Percentiles rank a stretch among this genome's conserved stretches.
Evolutionary conservation across 1,140 invertebrate species (phyloP).

Genomic region (Periplaneta americana): DNA sequence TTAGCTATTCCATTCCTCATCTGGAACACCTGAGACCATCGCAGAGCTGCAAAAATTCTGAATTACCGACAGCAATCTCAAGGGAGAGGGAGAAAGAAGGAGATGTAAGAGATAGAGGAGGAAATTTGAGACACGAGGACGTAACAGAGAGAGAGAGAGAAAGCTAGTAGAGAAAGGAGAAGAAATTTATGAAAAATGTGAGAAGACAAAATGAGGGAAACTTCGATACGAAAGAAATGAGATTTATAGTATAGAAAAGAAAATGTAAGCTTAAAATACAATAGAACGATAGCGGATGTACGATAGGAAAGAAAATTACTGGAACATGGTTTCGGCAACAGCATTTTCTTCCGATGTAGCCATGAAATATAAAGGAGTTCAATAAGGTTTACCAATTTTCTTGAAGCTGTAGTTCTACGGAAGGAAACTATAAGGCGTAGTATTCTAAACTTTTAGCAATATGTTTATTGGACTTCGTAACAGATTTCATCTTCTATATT

Average conservation of each 20-base stretch:
- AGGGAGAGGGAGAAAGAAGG: background rate
- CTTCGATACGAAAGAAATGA: background rate
- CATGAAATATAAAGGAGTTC: background rate
- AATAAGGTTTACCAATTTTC: background rate
- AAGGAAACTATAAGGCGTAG: background rate
- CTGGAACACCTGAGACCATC: background rate
- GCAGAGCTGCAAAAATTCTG: background rate
- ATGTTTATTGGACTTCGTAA: background rate
- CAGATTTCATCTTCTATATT: background rate
- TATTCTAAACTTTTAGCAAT: background rate
- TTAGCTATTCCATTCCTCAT: background rate
- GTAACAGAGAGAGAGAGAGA: background rate
- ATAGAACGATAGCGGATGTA: background rate
- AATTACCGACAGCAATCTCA: background rate
- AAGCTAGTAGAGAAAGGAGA: background rate
- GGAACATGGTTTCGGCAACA: background rate
- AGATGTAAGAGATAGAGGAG: background rate
- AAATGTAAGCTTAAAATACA: background rate
- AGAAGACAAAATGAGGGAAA: background rate
- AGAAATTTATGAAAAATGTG: background rate
- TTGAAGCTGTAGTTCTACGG: background rate
- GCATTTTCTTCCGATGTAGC: background rate
- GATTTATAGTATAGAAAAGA: background rate
- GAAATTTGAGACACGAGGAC: background rate
- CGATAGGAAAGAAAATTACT: background rate